Conservation (phyloP, 2,113 vertebrate genomes). For the Australoheros scitulus region DNA sequence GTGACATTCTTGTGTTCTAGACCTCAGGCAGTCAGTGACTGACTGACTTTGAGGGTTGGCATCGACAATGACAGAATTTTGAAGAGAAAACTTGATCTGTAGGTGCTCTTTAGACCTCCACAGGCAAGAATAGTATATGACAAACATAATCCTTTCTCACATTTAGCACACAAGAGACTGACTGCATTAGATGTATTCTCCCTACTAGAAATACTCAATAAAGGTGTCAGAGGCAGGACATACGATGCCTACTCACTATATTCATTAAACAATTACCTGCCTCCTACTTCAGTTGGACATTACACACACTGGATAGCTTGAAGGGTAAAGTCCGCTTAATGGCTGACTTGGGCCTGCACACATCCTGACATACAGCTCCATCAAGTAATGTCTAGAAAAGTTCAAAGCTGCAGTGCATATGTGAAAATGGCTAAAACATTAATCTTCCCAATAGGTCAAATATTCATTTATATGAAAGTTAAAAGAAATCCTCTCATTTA, state of each 20-base stretch:
- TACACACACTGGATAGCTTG: not conserved
- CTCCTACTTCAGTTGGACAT: not conserved
- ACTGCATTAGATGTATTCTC: not conserved
- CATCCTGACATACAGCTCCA: not conserved
- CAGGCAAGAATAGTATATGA: not conserved
- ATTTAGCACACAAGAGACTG: not conserved
- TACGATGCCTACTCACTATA: not conserved
- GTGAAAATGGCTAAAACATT: not conserved
- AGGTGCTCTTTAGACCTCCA: not conserved
- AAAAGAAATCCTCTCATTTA: not conserved
- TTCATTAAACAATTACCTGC: not conserved
- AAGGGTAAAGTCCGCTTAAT: not conserved
- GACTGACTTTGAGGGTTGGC: not conserved
- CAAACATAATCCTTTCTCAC: not conserved
- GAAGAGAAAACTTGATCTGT: not conserved
- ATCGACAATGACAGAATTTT: not conserved
- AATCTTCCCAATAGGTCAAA: not conserved
- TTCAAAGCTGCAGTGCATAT: not conserved
- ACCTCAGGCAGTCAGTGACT: too few species aligned
- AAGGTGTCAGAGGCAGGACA: not conserved
- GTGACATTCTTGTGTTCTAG: too few species aligned
- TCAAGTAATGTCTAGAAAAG: not conserved
- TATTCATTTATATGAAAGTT: not conserved
- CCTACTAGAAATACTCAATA: not conserved
- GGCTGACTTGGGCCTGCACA: not conserved